Conservation (phyloP, 2,888 invertebrate species). For the Pherbina coryleti region DNA sequence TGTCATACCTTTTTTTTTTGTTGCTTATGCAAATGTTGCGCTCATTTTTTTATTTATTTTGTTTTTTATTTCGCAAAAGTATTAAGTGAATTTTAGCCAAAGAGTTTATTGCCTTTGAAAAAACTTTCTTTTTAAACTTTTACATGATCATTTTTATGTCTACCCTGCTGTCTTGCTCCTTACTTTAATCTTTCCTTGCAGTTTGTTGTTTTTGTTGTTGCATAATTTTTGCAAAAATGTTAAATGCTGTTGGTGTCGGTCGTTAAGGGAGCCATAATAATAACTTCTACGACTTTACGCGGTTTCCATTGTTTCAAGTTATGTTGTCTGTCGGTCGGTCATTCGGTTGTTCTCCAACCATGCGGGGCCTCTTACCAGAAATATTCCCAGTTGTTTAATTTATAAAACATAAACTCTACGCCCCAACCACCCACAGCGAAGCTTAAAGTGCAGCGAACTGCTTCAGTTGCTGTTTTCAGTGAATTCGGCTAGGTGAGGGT, state of each 20-base stretch:
- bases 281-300: constrained; percentile 5
- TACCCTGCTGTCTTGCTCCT: no score
- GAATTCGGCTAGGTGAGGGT: not conserved
- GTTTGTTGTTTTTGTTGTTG: not conserved
- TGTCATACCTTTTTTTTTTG: no score
- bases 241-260: constrained; percentile 4
- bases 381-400: constrained; percentile 2
- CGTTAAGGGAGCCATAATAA: constrained; percentile 12
- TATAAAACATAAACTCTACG: not conserved
- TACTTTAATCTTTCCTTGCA: no score
- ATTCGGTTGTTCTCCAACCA: not conserved
- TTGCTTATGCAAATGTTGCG: not conserved
- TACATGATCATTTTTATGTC: not conserved
- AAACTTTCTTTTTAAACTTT: not conserved
- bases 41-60: no score
- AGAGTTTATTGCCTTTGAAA: no score
- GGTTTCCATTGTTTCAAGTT: constrained; percentile 6
- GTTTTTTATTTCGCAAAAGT: no score
- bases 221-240: not conserved
- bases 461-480: not conserved
- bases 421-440: not conserved
- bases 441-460: constrained; percentile 6
- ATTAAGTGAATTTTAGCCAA: no score
- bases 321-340: not conserved
- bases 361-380: not conserved